A percentile compares a stretch with the other conserved stretches of the same genome.
These are phyloP conservation scores for Lutjanus erythropterus DNA, from an alignment of 2,113 vertebrate species.

Conservation along the genomic window DNA sequence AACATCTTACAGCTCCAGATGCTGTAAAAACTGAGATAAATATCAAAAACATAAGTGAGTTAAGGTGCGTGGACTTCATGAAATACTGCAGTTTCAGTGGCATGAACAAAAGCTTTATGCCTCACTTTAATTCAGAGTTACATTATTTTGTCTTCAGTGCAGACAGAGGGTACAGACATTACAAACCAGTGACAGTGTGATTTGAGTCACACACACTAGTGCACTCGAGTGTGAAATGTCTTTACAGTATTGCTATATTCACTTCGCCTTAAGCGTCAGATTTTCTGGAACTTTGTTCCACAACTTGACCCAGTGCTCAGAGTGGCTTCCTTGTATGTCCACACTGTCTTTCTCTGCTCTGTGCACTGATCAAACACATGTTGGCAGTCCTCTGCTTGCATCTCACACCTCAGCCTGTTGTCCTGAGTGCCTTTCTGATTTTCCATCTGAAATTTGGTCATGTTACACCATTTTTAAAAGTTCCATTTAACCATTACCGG, in stretches of 20 bases:
- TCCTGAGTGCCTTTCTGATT: slow-evolving; percentile 76
- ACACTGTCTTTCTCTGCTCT: slow-evolving; percentile 29
- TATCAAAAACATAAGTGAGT: not conserved
- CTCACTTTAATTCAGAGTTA: slow-evolving; percentile 76
- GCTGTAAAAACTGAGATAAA: not conserved
- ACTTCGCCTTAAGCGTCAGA: slow-evolving; percentile 51
- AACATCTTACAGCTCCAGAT: not conserved
- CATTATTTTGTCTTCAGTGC: slow-evolving; percentile 79
- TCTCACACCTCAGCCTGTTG: slow-evolving; percentile 50
- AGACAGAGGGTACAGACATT: slow-evolving; percentile 76
- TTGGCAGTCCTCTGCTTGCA: slow-evolving; percentile 60
- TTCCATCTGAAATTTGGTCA: slow-evolving; percentile 78
- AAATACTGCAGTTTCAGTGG: slow-evolving; percentile 12
- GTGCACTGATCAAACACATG: slow-evolving; percentile 43
- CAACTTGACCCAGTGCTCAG: slow-evolving; percentile 33
- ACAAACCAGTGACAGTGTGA: slow-evolving; percentile 71
- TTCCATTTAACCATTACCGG: slow-evolving; percentile 52
- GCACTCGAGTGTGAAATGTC: slow-evolving; percentile 70
- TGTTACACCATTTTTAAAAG: slow-evolving; percentile 66
- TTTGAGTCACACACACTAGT: slow-evolving; percentile 61
- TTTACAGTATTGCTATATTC: slow-evolving; percentile 85
- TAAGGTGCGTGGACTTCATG: not conserved
- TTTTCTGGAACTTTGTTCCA: slow-evolving; percentile 40
- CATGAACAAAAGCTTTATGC: slow-evolving; percentile 52
- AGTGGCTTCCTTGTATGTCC: slow-evolving; percentile 46